These are phyloP conservation scores for Hypomesus transpacificus DNA, from an alignment of 2,113 vertebrate species.

Conservation along the genomic window DNA sequence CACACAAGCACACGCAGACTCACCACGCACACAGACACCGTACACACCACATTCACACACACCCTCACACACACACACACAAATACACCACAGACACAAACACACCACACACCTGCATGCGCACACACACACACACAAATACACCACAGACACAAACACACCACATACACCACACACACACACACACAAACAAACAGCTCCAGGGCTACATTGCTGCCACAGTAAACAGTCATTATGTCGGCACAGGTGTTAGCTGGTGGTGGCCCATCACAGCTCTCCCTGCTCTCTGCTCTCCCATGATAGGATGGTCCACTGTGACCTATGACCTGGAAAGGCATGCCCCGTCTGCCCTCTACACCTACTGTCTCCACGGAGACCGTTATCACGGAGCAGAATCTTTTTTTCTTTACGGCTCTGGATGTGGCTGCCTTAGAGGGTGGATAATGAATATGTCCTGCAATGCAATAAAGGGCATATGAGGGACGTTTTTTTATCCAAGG, in stretches of 20 bases:
- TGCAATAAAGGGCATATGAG: too few relatives aligned
- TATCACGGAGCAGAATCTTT: too few relatives aligned
- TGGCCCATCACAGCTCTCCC: conserved; percentile 10
- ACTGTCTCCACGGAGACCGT: not conserved
- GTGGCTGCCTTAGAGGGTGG: too few relatives aligned
- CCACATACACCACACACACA: too few relatives aligned
- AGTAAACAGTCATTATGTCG: conserved; percentile 74
- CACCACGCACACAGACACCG: not conserved
- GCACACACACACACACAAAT: not conserved
- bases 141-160: too few relatives aligned
- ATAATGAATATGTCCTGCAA: too few relatives aligned
- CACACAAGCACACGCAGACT: not conserved
- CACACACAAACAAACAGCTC: conserved; percentile 33
- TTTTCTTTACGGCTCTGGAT: too few relatives aligned
- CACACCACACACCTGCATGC: too few relatives aligned
- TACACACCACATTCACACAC: not conserved
- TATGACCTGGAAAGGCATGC: conserved; percentile 2
- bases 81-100: too few relatives aligned
- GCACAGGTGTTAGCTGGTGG: conserved; percentile 65
- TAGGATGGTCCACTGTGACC: conserved; percentile 30
- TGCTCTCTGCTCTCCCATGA: conserved; percentile 13
- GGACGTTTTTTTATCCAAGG: too few relatives aligned
- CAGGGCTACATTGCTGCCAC: conserved; percentile 55
- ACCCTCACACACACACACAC: not conserved
- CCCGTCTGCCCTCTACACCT: not conserved